Evolutionary conservation across 2,113 vertebrate genomes (phyloP), one percentile per base, ranked within the genome.

Genomic region (Dromas ardeola): DNA sequence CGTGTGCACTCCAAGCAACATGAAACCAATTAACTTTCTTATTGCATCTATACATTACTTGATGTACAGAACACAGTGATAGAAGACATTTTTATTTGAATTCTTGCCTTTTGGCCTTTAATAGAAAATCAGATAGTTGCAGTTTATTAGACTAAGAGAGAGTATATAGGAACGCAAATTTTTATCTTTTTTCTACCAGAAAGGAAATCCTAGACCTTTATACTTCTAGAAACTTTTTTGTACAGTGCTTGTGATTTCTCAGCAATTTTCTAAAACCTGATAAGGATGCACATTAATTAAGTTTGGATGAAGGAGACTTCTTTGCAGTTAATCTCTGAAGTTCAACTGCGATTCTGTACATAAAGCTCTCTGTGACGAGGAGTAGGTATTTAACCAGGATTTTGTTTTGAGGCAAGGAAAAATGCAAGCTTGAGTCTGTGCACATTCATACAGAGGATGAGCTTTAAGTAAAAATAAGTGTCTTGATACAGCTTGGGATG

Each of bases 21-120:
- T 88, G 91, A 97, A 97, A 90, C 71, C 96, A 96, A 95, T 98
- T 93, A 96, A 97, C 81, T 96, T 97, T 70, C 82, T 97, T 94
- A 86, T 67, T 96, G 86, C 92, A 58, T 81, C 85, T 52, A 49
- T 95, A 84, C 36, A 27, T 97, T 86, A 77, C 55, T 86, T 40
- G 21, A 73, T 53, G 66, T 63, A 81, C 79, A 83, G 95, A 78
- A 86, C 50, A 27, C 3, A 92, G 65, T 43, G 86, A 95, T 81
- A 73, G 90, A 59, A 93, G 91, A 56, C 45, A 15, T 77, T 56
- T 90, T 78, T 67, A 32, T 96, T 93, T 86, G 86, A 95, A 95
- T 96, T 82, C 83, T 86, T 97, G 79, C 93, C 95, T 97, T 95
- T 97, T 96, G 96, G 84, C 92, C 94, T 96, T 94, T 95, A 96